Evolutionary conservation across 1,140 invertebrate genomes (phyloP), one percentile per base, ranked within the genome.

Genomic region (Hetaerina americana): DNA sequence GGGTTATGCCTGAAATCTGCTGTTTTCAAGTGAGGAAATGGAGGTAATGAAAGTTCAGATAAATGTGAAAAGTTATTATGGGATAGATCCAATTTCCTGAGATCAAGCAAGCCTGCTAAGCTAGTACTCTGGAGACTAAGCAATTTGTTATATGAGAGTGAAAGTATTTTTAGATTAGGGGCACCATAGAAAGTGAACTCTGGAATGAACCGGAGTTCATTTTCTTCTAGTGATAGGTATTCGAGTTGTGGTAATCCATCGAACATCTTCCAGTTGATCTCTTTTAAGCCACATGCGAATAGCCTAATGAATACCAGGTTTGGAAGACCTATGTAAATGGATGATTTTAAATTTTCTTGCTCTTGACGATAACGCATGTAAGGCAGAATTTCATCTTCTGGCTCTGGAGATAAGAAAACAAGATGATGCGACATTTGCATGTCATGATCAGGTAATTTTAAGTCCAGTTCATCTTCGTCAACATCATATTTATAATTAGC

Each of bases 181-280:
- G 87, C 87, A 2, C 88, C 88, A 76, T 87, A 88, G 74, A 90
- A 88, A 22, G 87, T 85, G 77, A 90, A 90, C 69, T 88, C 84
- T 10, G 87, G 87, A 67, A 90, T 83, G 66, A 87, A 86, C 75
- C 83, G 81, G 8, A 90, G 82, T 66, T 84, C 82, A 75, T 89
- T 90, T 71, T 82, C 83, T 68, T 89, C 87, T 27, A 90, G 75
- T 26, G 87, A 85, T 22, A 90, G 80, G 74, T 85, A 85, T 72
- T 85, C 79, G 10, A 90, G 75, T 69, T 83, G 85, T 1, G 81
- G 76, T 1, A 90, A 76, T 18, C 87, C 87, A 71, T 88, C 85
- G 75, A 90, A 89, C 85, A 89, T 87, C 77, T 89, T 86, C 87
- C 88, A 89, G 70, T 85, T 84, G 71, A 90, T 78, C 74, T 87